phyloP scores from a whole-genome alignment of 2,888 invertebrate genomes.

The Myopa testacea region DNA sequence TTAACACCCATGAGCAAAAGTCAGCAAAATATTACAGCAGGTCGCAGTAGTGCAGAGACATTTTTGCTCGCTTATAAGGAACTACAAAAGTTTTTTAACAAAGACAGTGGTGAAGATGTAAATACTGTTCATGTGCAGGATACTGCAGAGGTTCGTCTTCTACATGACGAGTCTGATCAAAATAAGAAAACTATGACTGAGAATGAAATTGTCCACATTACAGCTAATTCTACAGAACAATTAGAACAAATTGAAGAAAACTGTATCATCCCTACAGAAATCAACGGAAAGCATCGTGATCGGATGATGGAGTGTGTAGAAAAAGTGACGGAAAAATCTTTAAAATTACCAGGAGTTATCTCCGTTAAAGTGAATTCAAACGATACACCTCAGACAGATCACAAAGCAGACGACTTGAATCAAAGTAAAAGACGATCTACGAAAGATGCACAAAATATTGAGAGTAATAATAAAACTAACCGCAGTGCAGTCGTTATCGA shows the following conservation, averaged over 20 bases:
- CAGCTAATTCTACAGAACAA: neutral
- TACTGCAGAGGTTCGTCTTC: neutral
- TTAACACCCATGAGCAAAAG: slow-evolving; percentile 68
- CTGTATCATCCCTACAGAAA: neutral
- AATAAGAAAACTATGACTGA: neutral
- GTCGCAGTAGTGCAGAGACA: slow-evolving; percentile 33
- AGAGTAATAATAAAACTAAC: neutral
- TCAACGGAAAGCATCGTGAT: neutral
- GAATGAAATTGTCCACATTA: neutral
- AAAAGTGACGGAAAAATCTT: neutral
- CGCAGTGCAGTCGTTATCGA: neutral
- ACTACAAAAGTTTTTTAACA: slow-evolving; percentile 11
- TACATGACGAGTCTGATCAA: neutral
- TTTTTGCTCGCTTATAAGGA: slow-evolving; percentile 1
- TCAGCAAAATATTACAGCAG: neutral
- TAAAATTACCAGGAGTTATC: neutral
- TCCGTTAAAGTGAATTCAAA: neutral
- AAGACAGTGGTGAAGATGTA: neutral
- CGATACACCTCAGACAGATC: neutral
- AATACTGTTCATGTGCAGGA: neutral
- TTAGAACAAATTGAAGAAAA: neutral
- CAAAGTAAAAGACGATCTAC: slow-evolving; percentile 38
- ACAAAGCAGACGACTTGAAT: slow-evolving; percentile 49
- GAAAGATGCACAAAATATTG: neutral
- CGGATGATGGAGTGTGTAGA: neutral